Conservation (phyloP, 92 coral and sea anemone genomes). For the Umimayanthus kanabou region DNA sequence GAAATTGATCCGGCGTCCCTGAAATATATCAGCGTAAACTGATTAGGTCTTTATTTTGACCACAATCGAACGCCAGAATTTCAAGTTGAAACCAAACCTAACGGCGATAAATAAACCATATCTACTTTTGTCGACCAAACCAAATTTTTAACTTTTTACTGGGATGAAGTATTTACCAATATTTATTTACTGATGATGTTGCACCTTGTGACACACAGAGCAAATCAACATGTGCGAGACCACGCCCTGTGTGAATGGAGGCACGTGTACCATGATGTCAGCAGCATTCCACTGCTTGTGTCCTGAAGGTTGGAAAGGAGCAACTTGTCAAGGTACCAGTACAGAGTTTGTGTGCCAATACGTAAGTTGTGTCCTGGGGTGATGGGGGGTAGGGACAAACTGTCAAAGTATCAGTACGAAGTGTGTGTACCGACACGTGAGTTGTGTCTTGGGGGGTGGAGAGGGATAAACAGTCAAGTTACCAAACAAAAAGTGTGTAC, state of each 20-base stretch:
- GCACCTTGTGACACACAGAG: constrained; percentile 51
- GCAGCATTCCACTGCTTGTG: constrained; percentile 62
- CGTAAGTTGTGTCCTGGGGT: not conserved
- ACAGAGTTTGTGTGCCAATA: not conserved
- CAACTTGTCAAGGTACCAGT: constrained; percentile 57
- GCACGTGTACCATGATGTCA: constrained; percentile 59
- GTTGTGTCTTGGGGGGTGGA: constrained; percentile 20
- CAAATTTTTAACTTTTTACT: not conserved
- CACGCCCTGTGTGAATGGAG: constrained; percentile 64
- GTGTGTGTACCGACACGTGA: too few relatives aligned
- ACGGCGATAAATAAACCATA: not conserved
- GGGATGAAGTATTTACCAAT: too few relatives aligned
- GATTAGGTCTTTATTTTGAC: not conserved
- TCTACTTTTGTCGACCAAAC: not conserved
- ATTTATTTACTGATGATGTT: not conserved
- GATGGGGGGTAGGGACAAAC: constrained; percentile 56
- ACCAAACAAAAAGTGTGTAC: too few relatives aligned
- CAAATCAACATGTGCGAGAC: constrained; percentile 77
- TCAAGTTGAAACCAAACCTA: not conserved
- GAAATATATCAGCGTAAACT: too few relatives aligned
- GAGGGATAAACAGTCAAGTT: too few relatives aligned
- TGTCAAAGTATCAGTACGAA: constrained; percentile 48
- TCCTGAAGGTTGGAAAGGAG: constrained; percentile 65
- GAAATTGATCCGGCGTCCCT: too few relatives aligned
- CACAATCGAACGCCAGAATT: not conserved